phyloP scores from a whole-genome alignment of 1,140 invertebrate species.

The Lanistes nyassanus region DNA sequence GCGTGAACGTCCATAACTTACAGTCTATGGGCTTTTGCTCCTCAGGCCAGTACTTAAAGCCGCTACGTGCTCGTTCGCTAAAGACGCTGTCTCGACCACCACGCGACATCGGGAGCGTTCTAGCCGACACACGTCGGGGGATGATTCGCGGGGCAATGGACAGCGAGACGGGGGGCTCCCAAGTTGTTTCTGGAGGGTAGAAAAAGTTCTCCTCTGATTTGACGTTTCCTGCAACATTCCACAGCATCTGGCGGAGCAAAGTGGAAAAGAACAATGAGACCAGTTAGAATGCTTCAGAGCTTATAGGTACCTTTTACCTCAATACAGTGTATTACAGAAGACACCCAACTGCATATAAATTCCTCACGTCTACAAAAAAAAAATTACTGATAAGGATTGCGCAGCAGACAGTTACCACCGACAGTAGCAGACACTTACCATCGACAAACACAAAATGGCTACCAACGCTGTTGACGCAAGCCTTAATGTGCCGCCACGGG shows the following conservation, averaged over 20 bases:
- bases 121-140: not conserved
- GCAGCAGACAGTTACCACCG: not conserved
- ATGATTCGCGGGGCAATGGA: constrained; percentile 21
- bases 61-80: constrained; percentile 38
- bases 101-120: constrained; percentile 13
- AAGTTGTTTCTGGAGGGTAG: constrained; percentile 40
- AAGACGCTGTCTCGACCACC: constrained; percentile 22
- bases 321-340: too few relatives aligned
- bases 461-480: constrained; percentile 49
- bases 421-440: constrained; percentile 35
- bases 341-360: not conserved
- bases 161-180: constrained; percentile 21
- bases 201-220: constrained; percentile 50
- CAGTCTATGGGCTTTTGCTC: constrained; percentile 44
- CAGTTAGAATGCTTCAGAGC: not conserved
- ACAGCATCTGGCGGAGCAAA: not conserved
- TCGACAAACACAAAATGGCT: constrained; percentile 55
- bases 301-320: too few relatives aligned
- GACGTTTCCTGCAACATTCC: constrained; percentile 39
- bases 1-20: constrained; percentile 36
- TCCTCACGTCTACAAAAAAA: not conserved
- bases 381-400: not conserved
- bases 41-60: constrained; percentile 51
- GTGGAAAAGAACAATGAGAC: not conserved
- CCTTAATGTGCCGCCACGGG: constrained; percentile 52